Conservation (phyloP, 2,888 invertebrate species). For the Dione juno region DNA sequence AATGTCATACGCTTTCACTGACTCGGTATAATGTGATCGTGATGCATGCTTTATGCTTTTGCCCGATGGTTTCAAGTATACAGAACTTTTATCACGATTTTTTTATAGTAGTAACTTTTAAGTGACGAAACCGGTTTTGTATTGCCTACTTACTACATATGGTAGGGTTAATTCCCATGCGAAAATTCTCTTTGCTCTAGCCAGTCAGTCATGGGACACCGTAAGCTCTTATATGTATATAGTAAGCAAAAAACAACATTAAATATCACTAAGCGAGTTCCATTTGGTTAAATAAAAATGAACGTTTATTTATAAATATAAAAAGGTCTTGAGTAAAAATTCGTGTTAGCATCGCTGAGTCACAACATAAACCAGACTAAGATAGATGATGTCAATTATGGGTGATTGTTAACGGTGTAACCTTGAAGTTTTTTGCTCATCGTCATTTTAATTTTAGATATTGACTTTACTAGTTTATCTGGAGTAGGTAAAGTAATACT, state of each 20-base stretch:
- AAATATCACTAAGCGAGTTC: no score
- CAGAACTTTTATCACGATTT: slow-evolving; percentile 6
- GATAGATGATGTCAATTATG: slow-evolving; percentile 17
- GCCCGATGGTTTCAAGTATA: neutral
- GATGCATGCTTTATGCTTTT: slow-evolving; percentile 9
- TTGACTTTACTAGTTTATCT: neutral
- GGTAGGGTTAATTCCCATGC: neutral
- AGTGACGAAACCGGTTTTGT: neutral
- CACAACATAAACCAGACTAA: slow-evolving; percentile 11
- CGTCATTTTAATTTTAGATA: neutral
- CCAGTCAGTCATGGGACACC: no score
- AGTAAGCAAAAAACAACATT: no score
- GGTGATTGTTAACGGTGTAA: slow-evolving; percentile 1
- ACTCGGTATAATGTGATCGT: slow-evolving; percentile 20
- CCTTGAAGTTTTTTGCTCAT: slow-evolving; percentile 12
- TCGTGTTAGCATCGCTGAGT: slow-evolving; percentile 9
- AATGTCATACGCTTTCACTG: slow-evolving; percentile 24
- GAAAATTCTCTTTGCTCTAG: no score
- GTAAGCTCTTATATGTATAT: no score
- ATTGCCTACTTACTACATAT: neutral
- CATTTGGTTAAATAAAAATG: neutral
- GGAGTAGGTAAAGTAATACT: no score
- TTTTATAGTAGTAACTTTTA: neutral
- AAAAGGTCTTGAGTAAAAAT: neutral
- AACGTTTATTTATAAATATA: neutral